phyloP scores from a whole-genome alignment of 2,113 vertebrate genomes.

The Forbesichthys papilliferus region DNA sequence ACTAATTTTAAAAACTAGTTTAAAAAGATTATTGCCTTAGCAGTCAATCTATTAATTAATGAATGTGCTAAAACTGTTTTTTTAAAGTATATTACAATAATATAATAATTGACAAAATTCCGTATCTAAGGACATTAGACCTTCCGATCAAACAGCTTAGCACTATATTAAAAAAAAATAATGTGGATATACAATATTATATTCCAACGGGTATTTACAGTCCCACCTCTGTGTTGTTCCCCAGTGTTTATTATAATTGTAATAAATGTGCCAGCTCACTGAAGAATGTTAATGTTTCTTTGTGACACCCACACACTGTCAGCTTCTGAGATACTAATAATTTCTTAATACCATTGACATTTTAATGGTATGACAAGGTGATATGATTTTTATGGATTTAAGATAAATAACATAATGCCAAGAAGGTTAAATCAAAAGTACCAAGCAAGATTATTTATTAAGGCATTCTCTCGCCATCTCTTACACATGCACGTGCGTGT shows the following conservation, averaged over 20 bases:
- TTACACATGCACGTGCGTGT: background rate
- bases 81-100: too few species aligned
- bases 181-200: conserved; percentile 39
- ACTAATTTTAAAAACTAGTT: too few species aligned
- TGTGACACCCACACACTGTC: background rate
- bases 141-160: too few species aligned
- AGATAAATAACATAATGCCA: background rate
- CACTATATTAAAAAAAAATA: too few species aligned
- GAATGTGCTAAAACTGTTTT: too few species aligned
- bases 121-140: too few species aligned
- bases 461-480: background rate
- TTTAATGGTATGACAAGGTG: background rate
- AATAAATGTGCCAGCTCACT: conserved; percentile 65
- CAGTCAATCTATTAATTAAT: too few species aligned
- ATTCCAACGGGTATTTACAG: conserved; percentile 51
- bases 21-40: too few species aligned
- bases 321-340: background rate
- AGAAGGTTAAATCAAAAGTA: background rate
- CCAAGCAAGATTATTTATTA: background rate
- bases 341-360: background rate
- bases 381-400: background rate
- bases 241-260: conserved; percentile 67
- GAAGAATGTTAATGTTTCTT: conserved; percentile 32
- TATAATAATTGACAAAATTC: too few species aligned
- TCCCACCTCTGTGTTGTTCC: conserved; percentile 32